Evolutionary conservation across 2,113 vertebrate species (phyloP).

Genomic region (Hippocampus mohnikei): DNA sequence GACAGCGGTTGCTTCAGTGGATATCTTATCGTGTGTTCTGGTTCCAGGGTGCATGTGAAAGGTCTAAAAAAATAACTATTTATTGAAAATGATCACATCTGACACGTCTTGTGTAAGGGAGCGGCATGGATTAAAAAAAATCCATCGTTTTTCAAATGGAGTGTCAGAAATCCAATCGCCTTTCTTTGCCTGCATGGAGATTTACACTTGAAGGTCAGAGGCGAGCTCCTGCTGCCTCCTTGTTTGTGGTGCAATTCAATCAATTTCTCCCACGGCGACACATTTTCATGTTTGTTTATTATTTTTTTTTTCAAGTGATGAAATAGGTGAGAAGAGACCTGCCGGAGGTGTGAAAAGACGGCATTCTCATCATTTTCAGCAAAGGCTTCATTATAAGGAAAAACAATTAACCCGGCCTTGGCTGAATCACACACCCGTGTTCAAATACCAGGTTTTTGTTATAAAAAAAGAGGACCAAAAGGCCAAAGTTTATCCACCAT

Average conservation of each 20-base stretch:
- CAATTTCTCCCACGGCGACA: slow-evolving; percentile 12
- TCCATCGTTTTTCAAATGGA: background rate
- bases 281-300: background rate
- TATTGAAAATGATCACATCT: background rate
- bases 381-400: background rate
- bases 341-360: slow-evolving; percentile 32
- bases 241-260: slow-evolving; percentile 30
- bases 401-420: background rate
- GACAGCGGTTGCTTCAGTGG: too few relatives aligned
- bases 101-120: background rate
- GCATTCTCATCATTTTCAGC: background rate
- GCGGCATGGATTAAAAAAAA: background rate
- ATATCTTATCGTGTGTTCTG: too few relatives aligned
- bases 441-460: background rate
- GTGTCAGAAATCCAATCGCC: slow-evolving; percentile 35
- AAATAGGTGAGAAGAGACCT: slow-evolving; percentile 29
- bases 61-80: background rate
- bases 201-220: slow-evolving; percentile 39
- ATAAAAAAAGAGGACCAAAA: too few relatives aligned
- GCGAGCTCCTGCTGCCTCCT: slow-evolving; percentile 15
- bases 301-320: slow-evolving; percentile 15
- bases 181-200: slow-evolving; percentile 28
- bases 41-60: too few relatives aligned
- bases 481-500: too few relatives aligned
- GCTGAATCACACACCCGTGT: background rate